Base-by-base conservation (phyloP, 1,140 invertebrate species). In the Drosophila quadrilineata region DNA sequence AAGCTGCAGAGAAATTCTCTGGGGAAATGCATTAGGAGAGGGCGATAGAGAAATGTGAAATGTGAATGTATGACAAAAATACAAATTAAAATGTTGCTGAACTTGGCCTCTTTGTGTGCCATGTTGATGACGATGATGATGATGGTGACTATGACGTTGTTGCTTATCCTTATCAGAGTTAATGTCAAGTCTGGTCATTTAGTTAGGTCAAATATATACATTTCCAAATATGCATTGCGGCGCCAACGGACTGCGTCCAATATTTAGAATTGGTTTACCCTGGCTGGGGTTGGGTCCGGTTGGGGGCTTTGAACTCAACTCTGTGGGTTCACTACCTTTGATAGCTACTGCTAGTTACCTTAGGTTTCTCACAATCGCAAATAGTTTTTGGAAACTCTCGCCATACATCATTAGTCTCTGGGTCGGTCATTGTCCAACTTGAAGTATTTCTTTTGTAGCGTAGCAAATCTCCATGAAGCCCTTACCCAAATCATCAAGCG, bases 41-140 rank as follows among this genome's bases (percentile, higher is more conserved):
- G 35, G 43, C 36, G 63, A 66, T 49, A 54, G 50, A 28, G 6
- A 6, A 9, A 14, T 3, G 22, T 33, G 43, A 40, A 41, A 48
- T 46, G 48, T 17, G 26, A 21, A 72, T 50, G 48, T 54, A 54
- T 50, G 45, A 31, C 35, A 48, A 54, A 57, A 43, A 50, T 50
- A 58, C 36, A 79, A 72, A 82, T 82, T 84, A 56, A 84, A 73
- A 71, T 77, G 69, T 53, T 64, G 43, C 57, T 82, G 76, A 82
- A 82, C 76, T 84, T 84, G 69, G 69, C 68, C 77, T 48, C 57
- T 68, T 60, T 75, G 75, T 70, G 56, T 58, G 52, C 17, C n/a
- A 50, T 48, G 59, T 29, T 14, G 24, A 12, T 36, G 50, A 38
- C 21, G 60, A 50, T 9, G 45, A 19, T 14, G 45, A 4, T 5